Conservation (phyloP, 2,113 vertebrate genomes). For the Semicossyphus pulcher region DNA sequence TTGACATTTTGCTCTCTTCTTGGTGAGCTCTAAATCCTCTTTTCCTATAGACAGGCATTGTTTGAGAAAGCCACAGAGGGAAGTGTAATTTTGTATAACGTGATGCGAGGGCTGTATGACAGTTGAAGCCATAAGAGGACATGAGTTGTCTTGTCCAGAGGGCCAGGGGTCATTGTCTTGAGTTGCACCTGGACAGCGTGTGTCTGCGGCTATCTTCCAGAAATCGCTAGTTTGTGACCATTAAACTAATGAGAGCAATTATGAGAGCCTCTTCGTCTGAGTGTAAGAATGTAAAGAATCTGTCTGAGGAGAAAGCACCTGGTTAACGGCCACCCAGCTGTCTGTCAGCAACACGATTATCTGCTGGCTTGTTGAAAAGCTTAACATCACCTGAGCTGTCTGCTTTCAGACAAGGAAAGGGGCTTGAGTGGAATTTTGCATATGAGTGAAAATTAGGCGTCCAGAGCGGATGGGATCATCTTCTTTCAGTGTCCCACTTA, state of each 20-base stretch:
- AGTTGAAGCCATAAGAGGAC: conserved; percentile 22
- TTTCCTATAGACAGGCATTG: not conserved
- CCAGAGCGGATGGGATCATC: not conserved
- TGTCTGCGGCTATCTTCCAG: conserved; percentile 35
- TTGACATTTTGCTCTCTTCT: conserved; percentile 8
- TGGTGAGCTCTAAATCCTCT: not conserved
- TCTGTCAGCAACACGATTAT: conserved; percentile 49
- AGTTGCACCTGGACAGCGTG: conserved; percentile 70
- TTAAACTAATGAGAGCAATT: conserved; percentile 79
- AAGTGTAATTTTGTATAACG: no score
- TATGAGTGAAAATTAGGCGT: not conserved
- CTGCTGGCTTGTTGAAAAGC: not conserved
- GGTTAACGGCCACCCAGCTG: conserved; percentile 68
- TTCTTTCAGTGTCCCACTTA: not conserved
- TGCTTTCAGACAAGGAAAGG: conserved; percentile 10
- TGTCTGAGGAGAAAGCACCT: conserved; percentile 76
- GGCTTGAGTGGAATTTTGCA: not conserved
- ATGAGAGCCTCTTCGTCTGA: conserved; percentile 54
- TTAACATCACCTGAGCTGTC: conserved; percentile 26
- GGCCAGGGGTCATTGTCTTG: conserved; percentile 43
- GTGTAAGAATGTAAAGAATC: conserved; percentile 76
- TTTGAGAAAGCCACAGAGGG: not conserved
- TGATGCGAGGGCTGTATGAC: conserved; percentile 24
- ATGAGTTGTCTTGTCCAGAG: conserved; percentile 57
- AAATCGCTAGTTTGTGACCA: conserved; percentile 54